Evolutionary conservation across 2,797 vertebrate genomes (phyloP), one percentile per base, ranked within the genome.

Genomic region (Oryzias dopingdopingensis): DNA sequence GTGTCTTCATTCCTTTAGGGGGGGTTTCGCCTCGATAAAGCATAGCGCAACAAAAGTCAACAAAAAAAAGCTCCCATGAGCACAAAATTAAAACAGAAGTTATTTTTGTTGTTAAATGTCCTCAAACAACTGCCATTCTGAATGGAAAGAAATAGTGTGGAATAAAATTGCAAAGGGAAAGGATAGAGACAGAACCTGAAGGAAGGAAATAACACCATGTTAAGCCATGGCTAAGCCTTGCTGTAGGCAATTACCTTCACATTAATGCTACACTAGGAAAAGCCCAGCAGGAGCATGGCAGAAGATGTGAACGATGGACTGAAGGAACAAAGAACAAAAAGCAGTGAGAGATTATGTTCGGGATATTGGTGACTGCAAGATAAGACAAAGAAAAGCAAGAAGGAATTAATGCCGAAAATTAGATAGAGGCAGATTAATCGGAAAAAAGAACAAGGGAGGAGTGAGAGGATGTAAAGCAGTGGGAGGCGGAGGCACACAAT

Each of bases 191-290:
- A 1, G 49, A 67, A 74, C 79, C 68, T 52, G 51, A 40, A 80
- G 79, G 74, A 71, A 62, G 42, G 40, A 67, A 47, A 77, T 56
- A 76, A 67, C 62, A 58, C 24, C 54, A 58, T 46, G 80, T 85
- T 88, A 87, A 86, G 67, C 83, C 73, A 61, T 17, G 65, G 67
- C 74, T 82, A 79, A 86, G 82, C 77, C 72, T 75, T 0, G 40
- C 78, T 45, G 20, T 58, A 60, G 16, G 85, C 87, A 86, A 88
- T 89, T 88, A 87, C 75, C 81, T 73, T 60, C 60, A 63, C 42
- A 4, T 63, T 77, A 86, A 83, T 72, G 62, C 72, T 67, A 67
- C 70, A 44, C 60, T 55, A 57, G 66, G 66, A 73, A 72, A 68
- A 69, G 65, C 65, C 80, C 67, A 51, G 56, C 4, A 69, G 72